Evolutionary conservation across 2,797 vertebrate genomes (phyloP).

Genomic region (Dendrocincla fuliginosa): DNA sequence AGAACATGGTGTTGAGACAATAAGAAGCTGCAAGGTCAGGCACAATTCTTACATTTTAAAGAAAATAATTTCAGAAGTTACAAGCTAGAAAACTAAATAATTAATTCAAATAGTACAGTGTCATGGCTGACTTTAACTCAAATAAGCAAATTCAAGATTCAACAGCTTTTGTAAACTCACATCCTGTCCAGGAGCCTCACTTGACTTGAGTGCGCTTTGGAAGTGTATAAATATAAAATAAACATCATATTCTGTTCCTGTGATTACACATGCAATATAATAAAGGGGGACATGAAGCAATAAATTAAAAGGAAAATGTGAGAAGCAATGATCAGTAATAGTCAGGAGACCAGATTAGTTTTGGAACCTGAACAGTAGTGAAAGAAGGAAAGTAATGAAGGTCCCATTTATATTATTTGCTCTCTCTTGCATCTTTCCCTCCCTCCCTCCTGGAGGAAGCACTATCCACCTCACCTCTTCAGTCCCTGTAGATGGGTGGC

Average conservation of each 20-base stretch:
- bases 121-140: neutral
- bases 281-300: neutral
- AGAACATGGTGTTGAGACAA: neutral
- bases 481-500: neutral
- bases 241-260: neutral
- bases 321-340: neutral
- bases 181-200: neutral
- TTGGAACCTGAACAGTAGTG: neutral
- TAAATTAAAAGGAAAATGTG: neutral
- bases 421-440: neutral
- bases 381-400: neutral
- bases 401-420: neutral
- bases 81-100: neutral
- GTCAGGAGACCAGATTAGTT: neutral
- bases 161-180: neutral
- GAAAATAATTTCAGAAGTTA: neutral
- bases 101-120: neutral
- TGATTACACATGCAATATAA: neutral
- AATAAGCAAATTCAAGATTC: neutral
- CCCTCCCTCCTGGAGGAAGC: neutral
- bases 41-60: neutral
- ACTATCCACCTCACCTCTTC: neutral
- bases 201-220: neutral
- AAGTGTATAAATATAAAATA: neutral
- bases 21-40: neutral